A percentile compares a stretch with the other conserved stretches of the same genome.
Evolutionary conservation across 2,797 vertebrate species (phyloP).

Genomic region (Parauchenoglanis ngamensis): DNA sequence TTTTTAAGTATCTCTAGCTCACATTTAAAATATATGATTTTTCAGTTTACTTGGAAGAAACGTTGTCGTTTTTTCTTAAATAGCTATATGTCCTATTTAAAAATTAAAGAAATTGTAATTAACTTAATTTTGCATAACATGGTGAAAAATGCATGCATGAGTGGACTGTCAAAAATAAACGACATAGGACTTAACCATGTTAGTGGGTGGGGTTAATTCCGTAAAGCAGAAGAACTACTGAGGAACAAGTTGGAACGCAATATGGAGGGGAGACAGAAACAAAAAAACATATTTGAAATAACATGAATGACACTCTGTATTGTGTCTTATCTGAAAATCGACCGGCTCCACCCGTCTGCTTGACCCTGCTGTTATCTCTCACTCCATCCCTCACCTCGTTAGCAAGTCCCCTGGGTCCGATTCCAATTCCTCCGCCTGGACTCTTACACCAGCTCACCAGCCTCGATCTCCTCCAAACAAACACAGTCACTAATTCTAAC

Average conservation of each 20-base stretch:
- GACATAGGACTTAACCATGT: not conserved
- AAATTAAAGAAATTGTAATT: too few relatives aligned
- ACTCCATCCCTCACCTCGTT: slow-evolving; percentile 1
- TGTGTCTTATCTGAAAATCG: not conserved
- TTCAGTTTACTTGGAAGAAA: too few relatives aligned
- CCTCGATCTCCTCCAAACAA: not conserved
- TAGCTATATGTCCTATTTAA: not conserved
- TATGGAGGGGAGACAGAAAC: not conserved
- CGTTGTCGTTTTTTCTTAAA: not conserved
- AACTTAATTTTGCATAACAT: too few relatives aligned
- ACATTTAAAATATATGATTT: too few relatives aligned
- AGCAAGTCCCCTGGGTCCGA: not conserved
- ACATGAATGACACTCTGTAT: not conserved
- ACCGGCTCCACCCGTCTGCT: not conserved
- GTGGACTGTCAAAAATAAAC: too few relatives aligned
- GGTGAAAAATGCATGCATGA: not conserved
- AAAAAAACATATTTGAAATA: not conserved
- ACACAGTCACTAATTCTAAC: not conserved
- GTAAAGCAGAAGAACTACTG: not conserved
- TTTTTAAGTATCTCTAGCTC: too few relatives aligned
- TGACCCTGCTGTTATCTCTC: slow-evolving; percentile 7
- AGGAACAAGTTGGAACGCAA: not conserved
- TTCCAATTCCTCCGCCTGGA: slow-evolving; percentile 6
- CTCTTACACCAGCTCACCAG: not conserved
- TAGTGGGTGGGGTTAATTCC: not conserved